Evolutionary conservation across 2,888 invertebrate species (phyloP).

Genomic region (Parthenolecanium corni): DNA sequence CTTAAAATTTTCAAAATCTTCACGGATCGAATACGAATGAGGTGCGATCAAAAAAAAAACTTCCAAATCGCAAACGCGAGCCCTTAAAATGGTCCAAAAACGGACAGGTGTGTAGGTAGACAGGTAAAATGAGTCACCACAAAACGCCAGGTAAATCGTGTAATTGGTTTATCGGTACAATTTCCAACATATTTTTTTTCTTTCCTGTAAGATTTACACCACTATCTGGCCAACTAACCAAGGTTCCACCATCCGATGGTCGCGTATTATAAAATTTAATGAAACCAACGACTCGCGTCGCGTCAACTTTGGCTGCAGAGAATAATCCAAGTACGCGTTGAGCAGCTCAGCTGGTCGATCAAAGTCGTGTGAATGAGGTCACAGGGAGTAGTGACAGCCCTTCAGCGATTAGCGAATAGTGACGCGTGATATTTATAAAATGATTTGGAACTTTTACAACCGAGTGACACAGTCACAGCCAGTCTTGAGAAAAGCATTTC

Average conservation of each 20-base stretch:
- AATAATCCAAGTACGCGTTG: background rate
- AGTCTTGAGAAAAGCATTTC: no score
- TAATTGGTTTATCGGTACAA: slow-evolving; percentile 23
- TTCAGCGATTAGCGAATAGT: no score
- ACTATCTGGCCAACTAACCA: background rate
- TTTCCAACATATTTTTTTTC: slow-evolving; percentile 7
- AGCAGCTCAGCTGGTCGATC: no score
- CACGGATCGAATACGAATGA: background rate
- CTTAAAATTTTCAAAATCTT: background rate
- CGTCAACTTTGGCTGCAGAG: slow-evolving; percentile 7
- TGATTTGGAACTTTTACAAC: no score
- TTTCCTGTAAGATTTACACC: background rate
- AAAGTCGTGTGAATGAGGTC: no score
- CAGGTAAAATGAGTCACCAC: slow-evolving; percentile 18
- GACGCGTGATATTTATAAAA: no score
- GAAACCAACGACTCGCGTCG: background rate
- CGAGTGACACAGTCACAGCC: no score
- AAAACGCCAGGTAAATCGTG: slow-evolving; percentile 10
- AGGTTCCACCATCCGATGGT: background rate
- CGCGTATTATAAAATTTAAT: background rate
- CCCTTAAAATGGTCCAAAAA: slow-evolving; percentile 14
- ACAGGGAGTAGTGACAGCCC: no score
- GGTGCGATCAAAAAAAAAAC: slow-evolving; percentile 8
- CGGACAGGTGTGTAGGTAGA: slow-evolving; percentile 23
- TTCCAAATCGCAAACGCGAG: background rate